A percentile compares a stretch with the other conserved stretches of the same genome.
phyloP scores from a whole-genome alignment of 2,113 vertebrate genomes.

The Peucedramus taeniatus region DNA sequence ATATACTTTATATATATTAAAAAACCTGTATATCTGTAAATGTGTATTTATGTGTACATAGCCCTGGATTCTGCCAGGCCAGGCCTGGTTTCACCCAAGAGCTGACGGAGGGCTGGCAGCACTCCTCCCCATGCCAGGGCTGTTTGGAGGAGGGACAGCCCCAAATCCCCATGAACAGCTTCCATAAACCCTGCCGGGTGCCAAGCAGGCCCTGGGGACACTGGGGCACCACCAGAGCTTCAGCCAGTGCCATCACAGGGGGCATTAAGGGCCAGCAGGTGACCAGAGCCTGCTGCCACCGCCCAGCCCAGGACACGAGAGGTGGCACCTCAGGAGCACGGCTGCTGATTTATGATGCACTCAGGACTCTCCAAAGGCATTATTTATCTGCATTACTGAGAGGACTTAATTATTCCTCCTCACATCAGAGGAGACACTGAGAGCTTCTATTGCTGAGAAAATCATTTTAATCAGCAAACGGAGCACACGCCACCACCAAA shows the following conservation, averaged over 20 bases:
- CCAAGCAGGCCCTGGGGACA: background rate
- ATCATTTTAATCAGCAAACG: slow-evolving; percentile 10
- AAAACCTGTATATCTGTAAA: accelerated
- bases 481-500: background rate
- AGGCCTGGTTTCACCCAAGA: background rate
- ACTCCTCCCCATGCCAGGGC: accelerated
- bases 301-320: background rate
- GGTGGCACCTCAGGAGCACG: background rate
- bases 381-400: slow-evolving; percentile 22
- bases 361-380: background rate
- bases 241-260: background rate
- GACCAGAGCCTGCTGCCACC: background rate
- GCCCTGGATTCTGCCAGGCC: background rate
- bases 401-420: slow-evolving; percentile 40
- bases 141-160: background rate
- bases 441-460: background rate
- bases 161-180: accelerated
- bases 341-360: background rate
- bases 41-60: accelerated
- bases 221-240: background rate
- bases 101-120: background rate
- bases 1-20: background rate
- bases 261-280: background rate
- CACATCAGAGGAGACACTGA: background rate
- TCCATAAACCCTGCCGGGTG: background rate